Base-by-base conservation (phyloP, 37 sponge, comb jelly and placozoan genomes). In the Spongilla lacustris region DNA sequence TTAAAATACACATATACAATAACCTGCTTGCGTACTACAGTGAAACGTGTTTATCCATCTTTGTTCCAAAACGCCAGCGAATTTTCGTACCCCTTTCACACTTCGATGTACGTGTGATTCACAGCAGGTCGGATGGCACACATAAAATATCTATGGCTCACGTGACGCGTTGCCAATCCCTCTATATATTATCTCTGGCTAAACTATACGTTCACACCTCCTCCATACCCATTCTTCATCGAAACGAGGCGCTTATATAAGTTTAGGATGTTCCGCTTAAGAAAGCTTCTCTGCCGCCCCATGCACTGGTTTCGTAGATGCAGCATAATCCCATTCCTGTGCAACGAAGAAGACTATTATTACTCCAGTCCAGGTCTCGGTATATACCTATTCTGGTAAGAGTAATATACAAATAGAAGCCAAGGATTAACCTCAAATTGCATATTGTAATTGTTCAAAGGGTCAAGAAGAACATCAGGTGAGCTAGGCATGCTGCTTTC, bases 311-410 rank as follows among this genome's bases (percentile, higher is more conserved):
- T 58, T 58, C 58, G 58, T 58, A 17, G 58, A 58, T 58, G 58
- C 58, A 58, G 58, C 58, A 58, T 58, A 58, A 58, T 58, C 58
- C 58, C 58, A 58, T 58, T 58, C 58, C 58, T 58, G 58, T 58
- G 58, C 58, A 58, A 58, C 58, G 58, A 58, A 58, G 58, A 58
- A 58, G 58, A 58, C 58, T 58, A 58, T 58, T 58, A 58, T 58
- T 58, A 58, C 58, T 58, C 58, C 58, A 58, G 58, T 58, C 58
- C 58, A 58, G 58, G 58, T 58, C 58, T 58, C 58, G 58, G 58
- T 58, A 58, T 46, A 46, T 58, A 58, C 58, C 58, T 58, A 58
- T 58, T 58, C 58, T 58, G 58, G 58, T 58, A 58, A 58, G 58
- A 58, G 58, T 58, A 58, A 58, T 58, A 14, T 58, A 58, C 58